Evolutionary conservation across 2,113 vertebrate species (phyloP).

Genomic region (Chionomys nivalis): DNA sequence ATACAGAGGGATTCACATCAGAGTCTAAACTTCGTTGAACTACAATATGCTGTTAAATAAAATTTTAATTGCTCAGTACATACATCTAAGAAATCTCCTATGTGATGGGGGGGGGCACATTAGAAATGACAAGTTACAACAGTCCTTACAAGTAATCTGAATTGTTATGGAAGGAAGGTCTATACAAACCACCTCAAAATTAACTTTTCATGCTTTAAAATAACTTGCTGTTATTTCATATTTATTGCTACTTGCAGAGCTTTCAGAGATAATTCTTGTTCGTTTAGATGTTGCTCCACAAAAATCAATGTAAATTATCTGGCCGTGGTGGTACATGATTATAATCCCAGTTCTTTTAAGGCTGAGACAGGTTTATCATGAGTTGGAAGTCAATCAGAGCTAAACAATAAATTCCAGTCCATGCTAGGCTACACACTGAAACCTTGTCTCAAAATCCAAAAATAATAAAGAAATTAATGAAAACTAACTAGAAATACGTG

Average conservation of each 20-base stretch:
- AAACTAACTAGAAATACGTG: conserved; percentile 38
- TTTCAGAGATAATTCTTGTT: conserved; percentile 48
- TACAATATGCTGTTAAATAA: not conserved
- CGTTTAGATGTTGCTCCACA: conserved; percentile 20
- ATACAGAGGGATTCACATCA: not conserved
- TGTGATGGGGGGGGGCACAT: not conserved
- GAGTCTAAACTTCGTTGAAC: not conserved
- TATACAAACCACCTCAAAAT: conserved; percentile 13
- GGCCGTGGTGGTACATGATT: not conserved
- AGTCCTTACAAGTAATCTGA: conserved; percentile 19
- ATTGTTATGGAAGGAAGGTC: not conserved
- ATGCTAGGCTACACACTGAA: not conserved
- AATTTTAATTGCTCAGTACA: conserved; percentile 15
- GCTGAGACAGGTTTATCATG: not conserved
- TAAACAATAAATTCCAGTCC: not conserved
- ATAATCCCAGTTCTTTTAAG: not conserved
- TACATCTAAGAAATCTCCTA: not conserved
- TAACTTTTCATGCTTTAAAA: conserved; percentile 14
- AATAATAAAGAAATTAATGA: conserved; percentile 24
- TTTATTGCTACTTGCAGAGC: not conserved
- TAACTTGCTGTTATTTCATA: conserved; percentile 34
- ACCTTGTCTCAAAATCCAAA: not conserved
- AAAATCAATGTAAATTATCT: conserved; percentile 25
- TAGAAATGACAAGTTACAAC: not conserved
- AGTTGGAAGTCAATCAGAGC: not conserved